These are phyloP conservation scores for Collichthys lucidus DNA, from an alignment of 2,113 vertebrate genomes.

Conservation along the genomic window DNA sequence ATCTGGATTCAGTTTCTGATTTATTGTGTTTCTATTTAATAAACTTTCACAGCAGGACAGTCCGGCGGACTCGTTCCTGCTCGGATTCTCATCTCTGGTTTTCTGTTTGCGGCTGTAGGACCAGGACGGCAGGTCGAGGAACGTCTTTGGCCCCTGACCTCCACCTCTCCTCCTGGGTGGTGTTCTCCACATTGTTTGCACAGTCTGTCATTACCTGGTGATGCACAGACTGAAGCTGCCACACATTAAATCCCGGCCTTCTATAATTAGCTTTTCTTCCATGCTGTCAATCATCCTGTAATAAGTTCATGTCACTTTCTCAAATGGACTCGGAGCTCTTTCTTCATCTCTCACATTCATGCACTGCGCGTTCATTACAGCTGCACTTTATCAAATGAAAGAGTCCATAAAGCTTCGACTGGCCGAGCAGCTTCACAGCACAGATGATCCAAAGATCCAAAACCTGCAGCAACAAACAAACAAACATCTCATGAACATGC, in stretches of 20 bases:
- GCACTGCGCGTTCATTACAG: neutral
- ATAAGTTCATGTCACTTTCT: neutral
- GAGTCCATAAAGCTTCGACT: neutral
- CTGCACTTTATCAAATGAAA: constrained; percentile 37
- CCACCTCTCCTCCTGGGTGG: no score
- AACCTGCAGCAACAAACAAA: no score
- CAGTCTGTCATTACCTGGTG: no score
- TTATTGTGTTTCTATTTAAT: neutral
- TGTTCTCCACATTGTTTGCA: neutral
- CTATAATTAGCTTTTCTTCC: neutral
- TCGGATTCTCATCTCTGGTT: no score
- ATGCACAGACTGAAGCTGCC: neutral
- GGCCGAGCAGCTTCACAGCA: neutral
- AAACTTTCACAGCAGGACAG: no score
- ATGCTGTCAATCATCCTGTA: neutral
- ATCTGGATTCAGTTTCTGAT: neutral
- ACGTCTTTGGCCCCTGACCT: no score
- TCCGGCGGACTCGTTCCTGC: no score
- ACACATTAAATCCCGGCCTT: neutral
- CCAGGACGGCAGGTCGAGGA: no score
- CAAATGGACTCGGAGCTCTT: neutral
- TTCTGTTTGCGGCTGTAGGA: no score
- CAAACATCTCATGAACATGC: no score
- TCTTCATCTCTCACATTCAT: constrained; percentile 17
- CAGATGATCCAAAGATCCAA: neutral